Conservation (phyloP, 2,113 vertebrate genomes). For the Blennius ocellaris region DNA sequence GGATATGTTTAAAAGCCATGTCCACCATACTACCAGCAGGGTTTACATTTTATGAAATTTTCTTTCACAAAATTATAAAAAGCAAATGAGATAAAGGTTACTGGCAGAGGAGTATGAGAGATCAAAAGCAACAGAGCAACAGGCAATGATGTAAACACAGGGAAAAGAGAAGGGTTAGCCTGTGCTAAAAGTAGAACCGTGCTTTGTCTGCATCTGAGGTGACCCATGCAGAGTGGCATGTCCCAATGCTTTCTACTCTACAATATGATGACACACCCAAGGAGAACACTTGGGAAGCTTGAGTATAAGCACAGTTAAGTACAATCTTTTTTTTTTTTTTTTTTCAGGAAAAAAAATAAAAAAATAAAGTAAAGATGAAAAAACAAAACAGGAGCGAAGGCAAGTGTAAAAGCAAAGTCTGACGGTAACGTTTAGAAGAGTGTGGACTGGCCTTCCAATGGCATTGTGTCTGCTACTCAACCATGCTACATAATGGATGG, state of each 20-base stretch:
- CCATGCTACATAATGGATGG: slow-evolving; percentile 91
- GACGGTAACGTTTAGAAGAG: slow-evolving; percentile 62
- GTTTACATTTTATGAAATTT: slow-evolving; percentile 76
- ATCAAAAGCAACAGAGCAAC: slow-evolving; percentile 86
- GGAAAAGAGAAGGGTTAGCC: slow-evolving; percentile 63
- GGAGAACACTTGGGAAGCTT: slow-evolving; percentile 74
- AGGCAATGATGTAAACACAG: slow-evolving; percentile 76
- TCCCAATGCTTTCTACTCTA: slow-evolving; percentile 69
- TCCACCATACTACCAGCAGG: slow-evolving; percentile 67
- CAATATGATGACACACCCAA: slow-evolving; percentile 79
- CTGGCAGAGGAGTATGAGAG: slow-evolving; percentile 70
- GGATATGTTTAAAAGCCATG: slow-evolving; percentile 73
- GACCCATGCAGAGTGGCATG: slow-evolving; percentile 78
- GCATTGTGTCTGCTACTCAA: slow-evolving; percentile 85
- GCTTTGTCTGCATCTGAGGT: slow-evolving; percentile 71
- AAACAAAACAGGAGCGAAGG: slow-evolving; percentile 65
- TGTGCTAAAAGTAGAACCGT: slow-evolving; percentile 62
- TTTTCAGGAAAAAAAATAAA: slow-evolving; percentile 61
- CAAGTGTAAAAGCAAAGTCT: slow-evolving; percentile 64
- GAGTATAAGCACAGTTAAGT: slow-evolving; percentile 70
- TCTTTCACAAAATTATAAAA: slow-evolving; percentile 75
- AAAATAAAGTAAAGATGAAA: slow-evolving; percentile 41
- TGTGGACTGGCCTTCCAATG: slow-evolving; percentile 80
- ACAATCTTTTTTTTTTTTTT: slow-evolving; percentile 51
- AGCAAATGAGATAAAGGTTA: slow-evolving; percentile 74